These are phyloP conservation scores for Sinocyclocheilus anshuiensis DNA, from an alignment of 2,113 vertebrate genomes.

Conservation along the genomic window DNA sequence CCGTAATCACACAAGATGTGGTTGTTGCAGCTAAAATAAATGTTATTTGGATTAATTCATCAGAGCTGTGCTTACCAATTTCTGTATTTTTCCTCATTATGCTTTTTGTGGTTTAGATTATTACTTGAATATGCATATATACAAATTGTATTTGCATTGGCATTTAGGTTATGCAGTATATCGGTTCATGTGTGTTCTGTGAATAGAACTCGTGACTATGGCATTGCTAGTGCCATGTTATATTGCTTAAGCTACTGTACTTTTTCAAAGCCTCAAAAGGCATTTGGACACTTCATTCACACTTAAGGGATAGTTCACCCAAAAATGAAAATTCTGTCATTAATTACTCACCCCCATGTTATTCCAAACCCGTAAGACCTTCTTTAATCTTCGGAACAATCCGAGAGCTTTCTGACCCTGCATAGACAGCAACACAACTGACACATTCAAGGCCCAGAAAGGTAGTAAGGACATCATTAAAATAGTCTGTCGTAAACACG, in stretches of 20 bases:
- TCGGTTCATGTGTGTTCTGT: neutral
- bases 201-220: neutral
- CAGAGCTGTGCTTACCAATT: constrained; percentile 60
- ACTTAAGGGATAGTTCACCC: neutral
- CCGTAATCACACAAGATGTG: constrained; percentile 72
- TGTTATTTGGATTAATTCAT: constrained; percentile 75
- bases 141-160: neutral
- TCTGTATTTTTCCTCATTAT: neutral
- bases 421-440: no score
- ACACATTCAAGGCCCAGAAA: no score
- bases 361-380: no score
- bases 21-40: constrained; percentile 74
- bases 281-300: neutral
- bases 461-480: no score
- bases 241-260: neutral
- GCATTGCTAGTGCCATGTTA: neutral
- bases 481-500: no score
- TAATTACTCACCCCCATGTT: no score
- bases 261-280: neutral
- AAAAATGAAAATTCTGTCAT: no score
- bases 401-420: no score
- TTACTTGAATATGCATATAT: neutral
- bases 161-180: neutral
- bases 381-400: no score
- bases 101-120: neutral